Evolutionary conservation across 2,113 vertebrate genomes (phyloP).

Genomic region (Chrysochloris asiatica): DNA sequence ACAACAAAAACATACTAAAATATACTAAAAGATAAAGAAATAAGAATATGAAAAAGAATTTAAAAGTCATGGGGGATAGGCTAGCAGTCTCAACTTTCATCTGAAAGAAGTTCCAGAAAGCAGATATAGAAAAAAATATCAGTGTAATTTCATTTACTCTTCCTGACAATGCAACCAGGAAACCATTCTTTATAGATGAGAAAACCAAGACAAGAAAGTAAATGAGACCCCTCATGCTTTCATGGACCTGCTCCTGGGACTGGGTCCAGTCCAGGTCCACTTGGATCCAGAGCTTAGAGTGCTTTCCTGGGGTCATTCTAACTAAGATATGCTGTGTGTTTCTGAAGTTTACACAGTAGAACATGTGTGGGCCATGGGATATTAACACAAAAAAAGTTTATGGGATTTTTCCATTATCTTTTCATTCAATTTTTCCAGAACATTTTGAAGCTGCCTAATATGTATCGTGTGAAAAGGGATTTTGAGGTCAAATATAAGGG

Average conservation of each 20-base stretch:
- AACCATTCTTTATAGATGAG: background rate
- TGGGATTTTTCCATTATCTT: too few relatives aligned
- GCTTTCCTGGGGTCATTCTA: background rate
- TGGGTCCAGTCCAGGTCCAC: too few relatives aligned
- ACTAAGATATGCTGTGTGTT: background rate
- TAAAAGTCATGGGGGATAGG: background rate
- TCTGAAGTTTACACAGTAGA: background rate
- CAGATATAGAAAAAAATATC: background rate
- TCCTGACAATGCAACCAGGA: too few relatives aligned
- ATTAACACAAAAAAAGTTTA: too few relatives aligned
- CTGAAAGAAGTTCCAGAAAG: background rate
- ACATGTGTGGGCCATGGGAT: accelerated
- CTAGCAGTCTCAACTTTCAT: background rate
- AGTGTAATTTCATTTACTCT: background rate
- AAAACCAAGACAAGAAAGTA: background rate
- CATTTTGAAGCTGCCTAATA: too few relatives aligned
- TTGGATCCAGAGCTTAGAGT: too few relatives aligned
- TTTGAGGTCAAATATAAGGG: background rate
- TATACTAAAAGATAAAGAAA: background rate
- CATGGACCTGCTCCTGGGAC: background rate
- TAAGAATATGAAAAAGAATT: background rate
- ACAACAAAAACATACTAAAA: background rate
- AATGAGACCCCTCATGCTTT: background rate
- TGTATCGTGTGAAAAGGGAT: background rate
- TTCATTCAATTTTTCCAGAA: too few relatives aligned